These are phyloP conservation scores for Cistogaster globosa DNA, from an alignment of 2,888 invertebrate species.

Conservation along the genomic window DNA sequence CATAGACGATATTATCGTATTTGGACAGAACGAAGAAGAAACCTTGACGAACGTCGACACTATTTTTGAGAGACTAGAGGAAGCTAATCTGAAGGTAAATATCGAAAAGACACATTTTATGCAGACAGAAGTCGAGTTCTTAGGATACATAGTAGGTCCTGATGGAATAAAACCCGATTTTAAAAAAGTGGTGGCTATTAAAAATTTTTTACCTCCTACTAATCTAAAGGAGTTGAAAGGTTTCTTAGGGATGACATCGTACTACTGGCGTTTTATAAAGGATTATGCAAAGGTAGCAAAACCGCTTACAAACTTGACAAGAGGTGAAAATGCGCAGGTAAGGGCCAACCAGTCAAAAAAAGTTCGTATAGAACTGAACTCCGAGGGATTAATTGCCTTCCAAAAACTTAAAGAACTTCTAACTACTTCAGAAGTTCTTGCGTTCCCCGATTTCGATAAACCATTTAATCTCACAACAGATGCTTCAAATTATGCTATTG, in stretches of 20 bases:
- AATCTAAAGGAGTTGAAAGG: not conserved
- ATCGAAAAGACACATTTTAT: no score
- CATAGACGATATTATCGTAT: no score
- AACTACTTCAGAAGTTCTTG: slow-evolving; percentile 54
- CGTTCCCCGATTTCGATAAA: slow-evolving; percentile 60
- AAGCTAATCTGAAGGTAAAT: no score
- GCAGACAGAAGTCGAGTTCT: no score
- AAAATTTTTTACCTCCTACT: not conserved
- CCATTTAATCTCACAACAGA: not conserved
- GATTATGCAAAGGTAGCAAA: slow-evolving; percentile 12
- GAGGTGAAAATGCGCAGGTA: not conserved
- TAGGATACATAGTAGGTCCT: no score
- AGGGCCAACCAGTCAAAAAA: not conserved
- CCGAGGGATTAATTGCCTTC: not conserved
- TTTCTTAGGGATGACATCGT: not conserved
- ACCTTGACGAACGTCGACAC: no score
- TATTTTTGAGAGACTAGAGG: no score
- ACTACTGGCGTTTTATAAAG: not conserved
- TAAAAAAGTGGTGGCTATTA: no score
- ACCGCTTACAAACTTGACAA: not conserved
- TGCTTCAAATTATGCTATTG: not conserved
- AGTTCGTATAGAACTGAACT: not conserved
- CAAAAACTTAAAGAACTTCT: not conserved
- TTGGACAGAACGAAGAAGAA: no score
- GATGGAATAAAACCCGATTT: no score